A percentile compares a stretch with the other conserved stretches of the same genome.
Evolutionary conservation across 2,113 vertebrate genomes (phyloP).

Genomic region (Xenopus borealis): DNA sequence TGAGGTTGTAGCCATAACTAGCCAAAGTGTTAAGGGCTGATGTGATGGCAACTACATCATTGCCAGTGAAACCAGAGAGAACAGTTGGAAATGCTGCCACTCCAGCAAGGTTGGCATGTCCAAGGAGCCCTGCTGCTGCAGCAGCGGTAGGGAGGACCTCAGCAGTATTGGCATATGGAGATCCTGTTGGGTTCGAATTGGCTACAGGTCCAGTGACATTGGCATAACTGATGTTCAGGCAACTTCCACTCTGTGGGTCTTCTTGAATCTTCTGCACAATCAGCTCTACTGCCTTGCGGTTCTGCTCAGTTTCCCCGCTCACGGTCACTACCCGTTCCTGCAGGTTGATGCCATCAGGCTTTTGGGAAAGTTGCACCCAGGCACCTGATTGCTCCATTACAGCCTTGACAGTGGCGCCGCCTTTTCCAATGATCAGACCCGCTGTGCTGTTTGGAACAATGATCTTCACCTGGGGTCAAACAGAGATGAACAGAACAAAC

Average conservation of each 20-base stretch:
- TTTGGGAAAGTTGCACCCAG: conserved; percentile 87
- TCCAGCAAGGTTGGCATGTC: conserved; percentile 83
- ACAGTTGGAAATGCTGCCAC: conserved; percentile 83
- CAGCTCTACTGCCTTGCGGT: conserved; percentile 86
- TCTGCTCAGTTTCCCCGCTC: conserved; percentile 86
- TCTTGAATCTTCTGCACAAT: conserved; percentile 90
- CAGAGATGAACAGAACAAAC: conserved; percentile 53
- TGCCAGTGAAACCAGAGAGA: conserved; percentile 82
- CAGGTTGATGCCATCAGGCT: conserved; percentile 87
- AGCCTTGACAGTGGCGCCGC: conserved; percentile 86
- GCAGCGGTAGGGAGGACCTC: conserved; percentile 84
- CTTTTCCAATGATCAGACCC: conserved; percentile 87
- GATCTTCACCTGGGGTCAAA: conserved; percentile 87
- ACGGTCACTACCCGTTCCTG: conserved; percentile 87
- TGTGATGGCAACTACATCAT: conserved; percentile 86
- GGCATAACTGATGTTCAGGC: conserved; percentile 87
- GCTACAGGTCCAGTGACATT: conserved; percentile 85
- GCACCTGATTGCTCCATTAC: conserved; percentile 88
- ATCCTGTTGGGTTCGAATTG: conserved; percentile 86
- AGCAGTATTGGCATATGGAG: conserved; percentile 86
- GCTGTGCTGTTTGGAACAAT: conserved; percentile 89
- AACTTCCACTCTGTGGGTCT: conserved; percentile 86
- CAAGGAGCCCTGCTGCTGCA: conserved; percentile 80
- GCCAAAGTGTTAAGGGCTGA: conserved; percentile 86
- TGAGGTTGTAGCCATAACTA: conserved; percentile 87